Evolutionary conservation across 2,113 vertebrate genomes (phyloP), one percentile per base, ranked within the genome.

Genomic region (Ictalurus punctatus): DNA sequence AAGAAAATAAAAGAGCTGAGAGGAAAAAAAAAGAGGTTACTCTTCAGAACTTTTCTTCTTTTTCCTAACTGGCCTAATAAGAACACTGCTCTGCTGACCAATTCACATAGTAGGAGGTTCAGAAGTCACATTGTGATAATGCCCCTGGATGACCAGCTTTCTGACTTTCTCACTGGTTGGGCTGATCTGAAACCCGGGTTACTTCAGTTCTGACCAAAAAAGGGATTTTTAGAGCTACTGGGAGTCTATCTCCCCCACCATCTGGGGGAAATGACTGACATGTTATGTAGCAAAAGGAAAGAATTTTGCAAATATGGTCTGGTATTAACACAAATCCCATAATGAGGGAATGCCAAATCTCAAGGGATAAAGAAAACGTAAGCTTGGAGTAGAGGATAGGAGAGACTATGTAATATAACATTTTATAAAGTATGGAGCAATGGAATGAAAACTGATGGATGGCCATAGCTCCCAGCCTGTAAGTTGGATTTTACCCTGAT

Each of bases 121-220:
- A 67, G 34, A 40, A 85, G 85, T 89, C 82, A 86, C 67, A 58
- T 30, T 85, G 73, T 67, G 82, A 52, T 85, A 84, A 79, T 88
- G 71, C 58, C 81, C 63, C 25, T 37, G 82, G 56, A 78, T 84
- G 87, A 84, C 86, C 73, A 80, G 80, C 27, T 61, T 84, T 87
- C 78, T 73, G 56, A 78, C 58, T 82, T 87, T 86, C 82, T 63
- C 67, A 86, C 83, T 88, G 65, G 87, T 54, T 44, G 27, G 21
- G 30, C 85, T 80, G 88, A 87, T 74, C 73, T n/a, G 17, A 76
- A 58, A 27, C 79, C 23, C 30, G 21, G 6, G 71, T 86, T 89
- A 44, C 84, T 78, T 67, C 63, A 87, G 80, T 90, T 88, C 78
- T 91, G 90, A 90, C 91, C 91, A 92, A 89, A 92, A 89, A 92